Percentiles rank a stretch among this genome's conserved stretches.
Evolutionary conservation across 92 coral and sea anemone genomes (phyloP).

Genomic region (Phenganax stokvisi): DNA sequence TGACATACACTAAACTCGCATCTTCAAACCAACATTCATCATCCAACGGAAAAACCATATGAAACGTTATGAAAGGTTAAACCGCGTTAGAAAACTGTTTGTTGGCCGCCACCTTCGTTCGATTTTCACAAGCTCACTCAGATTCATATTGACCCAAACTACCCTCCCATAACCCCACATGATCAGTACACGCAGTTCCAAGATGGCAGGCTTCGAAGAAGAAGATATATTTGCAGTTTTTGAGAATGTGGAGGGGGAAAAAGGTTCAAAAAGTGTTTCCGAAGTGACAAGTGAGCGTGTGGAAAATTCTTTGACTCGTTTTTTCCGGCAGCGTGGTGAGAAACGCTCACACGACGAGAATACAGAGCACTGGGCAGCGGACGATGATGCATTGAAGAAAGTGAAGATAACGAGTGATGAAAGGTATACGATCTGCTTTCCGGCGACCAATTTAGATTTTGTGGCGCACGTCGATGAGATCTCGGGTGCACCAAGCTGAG

Average conservation of each 20-base stretch:
- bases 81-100: too few species aligned
- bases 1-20: slow-evolving; percentile 67
- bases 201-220: slow-evolving; percentile 85
- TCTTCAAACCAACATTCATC: slow-evolving; percentile 51
- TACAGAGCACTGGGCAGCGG: slow-evolving; percentile 11
- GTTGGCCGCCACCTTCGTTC: too few species aligned
- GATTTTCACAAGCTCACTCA: background rate
- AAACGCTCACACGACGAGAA: slow-evolving; percentile 7
- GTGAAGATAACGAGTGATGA: slow-evolving; percentile 45
- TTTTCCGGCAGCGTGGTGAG: slow-evolving; percentile 23
- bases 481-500: too few species aligned
- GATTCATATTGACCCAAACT: background rate
- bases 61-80: too few species aligned
- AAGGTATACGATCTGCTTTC: slow-evolving; percentile 41
- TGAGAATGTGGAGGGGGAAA: slow-evolving; percentile 44
- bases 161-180: background rate
- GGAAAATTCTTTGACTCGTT: slow-evolving; percentile 8
- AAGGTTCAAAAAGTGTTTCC: background rate
- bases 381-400: slow-evolving; percentile 41
- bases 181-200: slow-evolving; percentile 14
- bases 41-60: background rate
- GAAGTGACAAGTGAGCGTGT: background rate
- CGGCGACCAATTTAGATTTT: too few species aligned
- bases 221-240: slow-evolving; percentile 85
- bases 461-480: too few species aligned